Conservation (phyloP, 23 tunicate species). For the Aplidium turbinatum region DNA sequence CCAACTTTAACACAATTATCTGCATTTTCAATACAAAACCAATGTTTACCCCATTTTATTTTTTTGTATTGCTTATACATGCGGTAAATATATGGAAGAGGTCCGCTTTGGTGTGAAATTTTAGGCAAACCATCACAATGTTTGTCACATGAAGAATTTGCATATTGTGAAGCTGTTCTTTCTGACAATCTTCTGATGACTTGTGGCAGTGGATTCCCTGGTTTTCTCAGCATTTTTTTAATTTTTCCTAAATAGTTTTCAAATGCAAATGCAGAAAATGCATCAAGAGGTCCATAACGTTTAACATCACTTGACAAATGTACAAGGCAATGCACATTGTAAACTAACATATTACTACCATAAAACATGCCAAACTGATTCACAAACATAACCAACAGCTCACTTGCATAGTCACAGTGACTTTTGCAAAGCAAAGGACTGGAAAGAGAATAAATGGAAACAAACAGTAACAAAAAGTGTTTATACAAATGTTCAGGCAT, state of each 20-base stretch:
- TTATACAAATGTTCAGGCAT: conserved; percentile 23
- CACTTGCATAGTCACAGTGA: conserved; percentile 29
- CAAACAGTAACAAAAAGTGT: conserved; percentile 43
- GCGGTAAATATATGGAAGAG: no score
- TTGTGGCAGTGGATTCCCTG: conserved; percentile 44
- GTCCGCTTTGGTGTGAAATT: no score
- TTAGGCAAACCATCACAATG: no score
- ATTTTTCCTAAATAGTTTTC: conserved; percentile 41
- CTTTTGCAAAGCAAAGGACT: neutral
- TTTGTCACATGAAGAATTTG: no score
- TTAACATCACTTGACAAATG: conserved; percentile 39
- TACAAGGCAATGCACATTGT: conserved; percentile 39
- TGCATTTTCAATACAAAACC: no score
- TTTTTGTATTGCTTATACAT: no score
- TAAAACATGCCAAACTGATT: conserved; percentile 17
- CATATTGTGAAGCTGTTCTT: no score
- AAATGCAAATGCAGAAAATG: conserved; percentile 54
- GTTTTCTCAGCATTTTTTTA: conserved; percentile 39
- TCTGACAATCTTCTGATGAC: conserved; percentile 28
- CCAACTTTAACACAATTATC: no score
- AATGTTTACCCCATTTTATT: no score
- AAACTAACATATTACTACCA: conserved; percentile 32
- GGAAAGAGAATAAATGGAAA: conserved; percentile 11
- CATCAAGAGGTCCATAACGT: conserved; percentile 39
- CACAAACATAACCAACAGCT: conserved; percentile 21